These are phyloP conservation scores for Apodemia mormo DNA, from an alignment of 2,888 invertebrate species.

Conservation along the genomic window DNA sequence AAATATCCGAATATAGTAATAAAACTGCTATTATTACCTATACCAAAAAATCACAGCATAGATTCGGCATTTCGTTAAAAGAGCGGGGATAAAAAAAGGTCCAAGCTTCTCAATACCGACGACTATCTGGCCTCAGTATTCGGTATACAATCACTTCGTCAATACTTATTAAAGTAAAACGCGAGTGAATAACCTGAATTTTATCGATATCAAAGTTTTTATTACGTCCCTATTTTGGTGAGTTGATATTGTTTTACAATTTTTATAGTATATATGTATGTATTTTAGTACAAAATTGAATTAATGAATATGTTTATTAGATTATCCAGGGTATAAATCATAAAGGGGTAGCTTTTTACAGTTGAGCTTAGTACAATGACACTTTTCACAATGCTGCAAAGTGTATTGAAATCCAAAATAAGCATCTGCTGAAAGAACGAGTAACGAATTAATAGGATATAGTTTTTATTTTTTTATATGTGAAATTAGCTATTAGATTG, in stretches of 20 bases:
- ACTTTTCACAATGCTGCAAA: too few species aligned
- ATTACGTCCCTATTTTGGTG: not conserved
- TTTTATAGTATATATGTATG: too few species aligned
- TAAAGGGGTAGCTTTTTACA: too few species aligned
- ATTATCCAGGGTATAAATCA: too few species aligned
- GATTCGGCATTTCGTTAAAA: slow-evolving; percentile 3
- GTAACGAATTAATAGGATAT: too few species aligned
- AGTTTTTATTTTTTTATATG: too few species aligned
- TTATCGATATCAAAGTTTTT: not conserved
- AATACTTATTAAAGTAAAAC: not conserved
- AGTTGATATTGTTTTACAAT: not conserved
- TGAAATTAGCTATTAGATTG: too few species aligned
- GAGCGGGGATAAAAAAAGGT: slow-evolving; percentile 16
- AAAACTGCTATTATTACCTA: not conserved
- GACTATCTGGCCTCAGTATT: not conserved
- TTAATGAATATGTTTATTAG: too few species aligned
- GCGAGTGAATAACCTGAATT: not conserved
- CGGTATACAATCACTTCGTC: not conserved
- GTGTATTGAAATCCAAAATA: too few species aligned
- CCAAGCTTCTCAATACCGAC: not conserved
- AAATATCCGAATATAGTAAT: not conserved
- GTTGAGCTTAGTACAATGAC: too few species aligned
- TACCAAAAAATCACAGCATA: not conserved
- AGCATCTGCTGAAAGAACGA: too few species aligned
- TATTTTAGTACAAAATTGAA: too few species aligned